These are phyloP conservation scores for Drosophila serrata DNA, from an alignment of 1,140 invertebrate species.

Conservation along the genomic window DNA sequence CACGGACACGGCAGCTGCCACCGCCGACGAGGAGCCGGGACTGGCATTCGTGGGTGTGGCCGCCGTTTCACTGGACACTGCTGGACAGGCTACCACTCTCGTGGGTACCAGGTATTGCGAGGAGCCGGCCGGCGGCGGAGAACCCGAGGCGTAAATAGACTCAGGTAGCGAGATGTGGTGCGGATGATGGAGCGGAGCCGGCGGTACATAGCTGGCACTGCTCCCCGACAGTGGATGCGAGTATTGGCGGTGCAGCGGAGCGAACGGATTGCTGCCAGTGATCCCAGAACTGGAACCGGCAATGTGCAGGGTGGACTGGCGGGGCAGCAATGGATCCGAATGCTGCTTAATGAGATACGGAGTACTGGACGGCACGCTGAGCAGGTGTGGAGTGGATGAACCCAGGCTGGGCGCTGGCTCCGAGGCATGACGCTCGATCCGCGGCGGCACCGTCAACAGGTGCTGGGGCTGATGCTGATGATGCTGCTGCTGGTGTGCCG, in stretches of 20 bases:
- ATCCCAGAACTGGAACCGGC: conserved; percentile 78
- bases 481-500: conserved; percentile 34
- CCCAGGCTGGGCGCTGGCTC: conserved; percentile 86
- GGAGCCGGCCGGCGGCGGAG: conserved; percentile 78
- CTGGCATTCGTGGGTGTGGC: conserved; percentile 65
- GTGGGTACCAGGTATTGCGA: conserved; percentile 81
- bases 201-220: conserved; percentile 63
- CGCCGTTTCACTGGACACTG: conserved; percentile 64
- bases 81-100: conserved; percentile 60
- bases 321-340: conserved; percentile 88
- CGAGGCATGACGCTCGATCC: conserved; percentile 88
- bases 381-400: conserved; percentile 86
- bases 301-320: conserved; percentile 85
- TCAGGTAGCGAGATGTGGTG: conserved; percentile 83
- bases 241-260: conserved; percentile 86
- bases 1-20: conserved; percentile 59
- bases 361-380: conserved; percentile 86
- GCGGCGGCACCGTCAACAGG: conserved; percentile 84
- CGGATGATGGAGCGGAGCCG: conserved; percentile 72
- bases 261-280: conserved; percentile 78
- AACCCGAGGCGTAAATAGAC: conserved; percentile 80
- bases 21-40: conserved; percentile 34
- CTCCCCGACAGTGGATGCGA: conserved; percentile 84
- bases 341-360: conserved; percentile 88
- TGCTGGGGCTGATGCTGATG: conserved; percentile 64